These are phyloP conservation scores for Erinaceus europaeus DNA, from an alignment of 2,113 vertebrate species.

Conservation along the genomic window DNA sequence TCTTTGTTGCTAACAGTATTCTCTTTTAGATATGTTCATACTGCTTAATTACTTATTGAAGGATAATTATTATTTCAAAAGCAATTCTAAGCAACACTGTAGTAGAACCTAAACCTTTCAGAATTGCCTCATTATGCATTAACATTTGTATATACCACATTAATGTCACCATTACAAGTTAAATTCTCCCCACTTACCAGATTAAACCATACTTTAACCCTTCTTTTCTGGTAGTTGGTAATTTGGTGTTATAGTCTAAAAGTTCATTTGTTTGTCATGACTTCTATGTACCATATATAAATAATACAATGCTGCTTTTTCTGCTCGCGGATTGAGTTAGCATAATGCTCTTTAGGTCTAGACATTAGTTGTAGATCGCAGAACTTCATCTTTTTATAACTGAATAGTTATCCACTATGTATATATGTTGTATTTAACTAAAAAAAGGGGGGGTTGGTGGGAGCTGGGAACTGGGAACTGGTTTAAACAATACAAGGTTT, in stretches of 20 bases:
- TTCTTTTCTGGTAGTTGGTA: background rate
- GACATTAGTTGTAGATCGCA: background rate
- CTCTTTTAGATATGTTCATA: background rate
- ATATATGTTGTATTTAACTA: too few relatives aligned
- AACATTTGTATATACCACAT: too few relatives aligned
- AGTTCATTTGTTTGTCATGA: background rate
- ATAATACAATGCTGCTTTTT: background rate
- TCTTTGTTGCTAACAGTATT: background rate
- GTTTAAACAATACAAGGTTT: too few relatives aligned
- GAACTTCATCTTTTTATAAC: background rate
- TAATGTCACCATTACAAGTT: background rate
- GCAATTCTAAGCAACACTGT: background rate
- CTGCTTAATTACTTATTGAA: background rate
- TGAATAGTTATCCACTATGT: background rate
- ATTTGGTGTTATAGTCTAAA: background rate
- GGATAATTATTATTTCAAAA: too few relatives aligned
- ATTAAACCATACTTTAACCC: background rate
- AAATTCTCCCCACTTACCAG: background rate
- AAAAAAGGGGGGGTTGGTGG: too few relatives aligned
- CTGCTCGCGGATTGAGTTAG: background rate
- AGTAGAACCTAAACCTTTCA: background rate
- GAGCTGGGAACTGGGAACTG: too few relatives aligned
- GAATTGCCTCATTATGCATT: background rate
- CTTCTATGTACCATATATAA: background rate
- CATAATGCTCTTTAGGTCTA: background rate